Percentiles rank a stretch among this genome's conserved stretches.
Conservation (phyloP, 2,888 invertebrate genomes). For the Proisotoma minuta region DNA sequence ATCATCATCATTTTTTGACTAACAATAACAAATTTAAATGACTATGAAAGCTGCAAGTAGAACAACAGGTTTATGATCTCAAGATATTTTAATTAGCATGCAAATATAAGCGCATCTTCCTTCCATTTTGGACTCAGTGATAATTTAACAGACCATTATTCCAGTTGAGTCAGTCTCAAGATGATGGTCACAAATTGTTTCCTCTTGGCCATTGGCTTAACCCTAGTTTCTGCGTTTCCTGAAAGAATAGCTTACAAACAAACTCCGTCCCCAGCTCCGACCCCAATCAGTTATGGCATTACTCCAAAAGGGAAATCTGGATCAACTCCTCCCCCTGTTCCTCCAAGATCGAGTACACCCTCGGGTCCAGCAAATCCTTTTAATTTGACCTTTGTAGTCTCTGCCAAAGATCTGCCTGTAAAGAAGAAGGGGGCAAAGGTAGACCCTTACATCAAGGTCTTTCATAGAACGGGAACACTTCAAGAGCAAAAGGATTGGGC, state of each 20-base stretch:
- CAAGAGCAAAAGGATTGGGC: conserved; percentile 24
- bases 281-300: background rate
- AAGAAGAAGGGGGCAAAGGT: conserved; percentile 22
- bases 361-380: conserved; percentile 20
- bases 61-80: too few species aligned
- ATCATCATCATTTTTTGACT: too few species aligned
- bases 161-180: too few species aligned
- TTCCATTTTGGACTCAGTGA: too few species aligned
- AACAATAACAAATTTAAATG: too few species aligned
- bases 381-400: conserved; percentile 22
- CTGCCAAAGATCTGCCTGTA: conserved; percentile 21
- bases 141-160: too few species aligned
- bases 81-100: too few species aligned
- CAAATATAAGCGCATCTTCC: too few species aligned
- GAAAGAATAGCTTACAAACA: background rate
- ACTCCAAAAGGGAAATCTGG: background rate
- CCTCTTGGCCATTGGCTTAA: background rate
- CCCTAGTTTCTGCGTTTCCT: background rate
- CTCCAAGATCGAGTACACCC: background rate
- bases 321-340: background rate
- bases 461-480: conserved; percentile 15
- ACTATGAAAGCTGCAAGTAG: too few species aligned
- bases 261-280: background rate
- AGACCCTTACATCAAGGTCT: conserved; percentile 26
- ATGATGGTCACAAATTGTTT: too few species aligned